Evolutionary conservation across 2,888 invertebrate species (phyloP), one percentile per base, ranked within the genome.

Genomic region (Trachelus troglodyta): DNA sequence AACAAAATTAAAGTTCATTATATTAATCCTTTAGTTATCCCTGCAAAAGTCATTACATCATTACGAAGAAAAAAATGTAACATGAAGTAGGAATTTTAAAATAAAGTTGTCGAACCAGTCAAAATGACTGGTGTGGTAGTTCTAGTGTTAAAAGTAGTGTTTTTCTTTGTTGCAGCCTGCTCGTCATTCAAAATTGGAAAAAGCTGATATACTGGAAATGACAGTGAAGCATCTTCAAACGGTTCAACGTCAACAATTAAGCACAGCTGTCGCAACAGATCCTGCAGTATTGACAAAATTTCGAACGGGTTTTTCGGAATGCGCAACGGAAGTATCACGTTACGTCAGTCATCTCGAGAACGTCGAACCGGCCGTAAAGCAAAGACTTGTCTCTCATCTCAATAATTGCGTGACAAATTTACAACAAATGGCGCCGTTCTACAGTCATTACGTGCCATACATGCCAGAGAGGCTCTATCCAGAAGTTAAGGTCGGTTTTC

Each of bases 151-250:
- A 56, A 23, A 23, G 56, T 9, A 6, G 23, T 23, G 2, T 77
- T 81, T 80, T 89, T 86, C 34, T 88, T 81, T 56, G 85, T 94
- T 94, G 80, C 94, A 98, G 97, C 97, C 98, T 69, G 95, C 97
- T 2, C 95, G 98, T 79, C 98, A 98, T 92, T 97, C 97, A 9
- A 98, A 98, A 91, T 93, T 98, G 87, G 98, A 98, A 92, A 98
- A 98, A 90, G 98, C 98, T 0, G 98, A 98, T 91, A 98, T 98
- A 85, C 93, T 98, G 77, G 98, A 98, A 92, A 95, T 98, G 94
- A 98, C 98, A 1, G 98, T 98, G 74, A 97, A 97, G 90, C 98
- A 98, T 90, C 93, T 99, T 75, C 97, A 98, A 90, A 96, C 96
- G 81, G 93, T 98, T 30, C 98, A 98, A 89, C 94, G 97, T 15